Evolutionary conservation across 2,888 invertebrate species (phyloP).

Genomic region (Lacanobia oleracea): DNA sequence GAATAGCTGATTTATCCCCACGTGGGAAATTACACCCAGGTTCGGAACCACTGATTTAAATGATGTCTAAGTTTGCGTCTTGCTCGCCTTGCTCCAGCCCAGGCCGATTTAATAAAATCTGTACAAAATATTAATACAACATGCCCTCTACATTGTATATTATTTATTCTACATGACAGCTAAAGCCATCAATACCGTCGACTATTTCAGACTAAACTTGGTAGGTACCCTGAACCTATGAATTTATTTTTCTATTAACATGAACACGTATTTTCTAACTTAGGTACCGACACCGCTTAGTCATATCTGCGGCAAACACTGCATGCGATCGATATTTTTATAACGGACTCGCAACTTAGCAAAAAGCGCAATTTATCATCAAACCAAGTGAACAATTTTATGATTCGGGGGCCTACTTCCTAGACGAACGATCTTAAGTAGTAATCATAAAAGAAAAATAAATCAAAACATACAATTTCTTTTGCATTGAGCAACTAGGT

Average conservation of each 20-base stretch:
- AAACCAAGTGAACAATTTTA: conserved; percentile 20
- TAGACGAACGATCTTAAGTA: conserved; percentile 32
- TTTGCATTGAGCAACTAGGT: conserved; percentile 49
- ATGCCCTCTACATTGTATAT: conserved; percentile 19
- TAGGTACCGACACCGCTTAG: background rate
- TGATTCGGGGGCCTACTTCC: conserved; percentile 20
- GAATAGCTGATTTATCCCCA: no score
- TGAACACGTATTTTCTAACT: conserved; percentile 23
- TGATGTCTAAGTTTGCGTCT: conserved; percentile 10
- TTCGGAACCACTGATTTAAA: no score
- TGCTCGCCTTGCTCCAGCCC: background rate
- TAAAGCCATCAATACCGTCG: conserved; percentile 14
- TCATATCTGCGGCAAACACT: conserved; percentile 29
- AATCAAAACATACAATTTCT: conserved; percentile 42
- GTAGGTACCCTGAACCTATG: conserved; percentile 11
- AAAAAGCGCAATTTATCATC: conserved; percentile 34
- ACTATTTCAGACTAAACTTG: conserved; percentile 9
- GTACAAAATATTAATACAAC: conserved; percentile 23
- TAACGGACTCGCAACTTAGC: conserved; percentile 18
- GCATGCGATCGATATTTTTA: conserved; percentile 39
- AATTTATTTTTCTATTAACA: conserved; percentile 30
- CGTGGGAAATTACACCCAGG: no score
- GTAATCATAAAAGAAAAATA: no score
- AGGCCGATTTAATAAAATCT: background rate
- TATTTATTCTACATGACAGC: conserved; percentile 11